Conservation (phyloP, 2,888 invertebrate species). For the Catocala fraxini region DNA sequence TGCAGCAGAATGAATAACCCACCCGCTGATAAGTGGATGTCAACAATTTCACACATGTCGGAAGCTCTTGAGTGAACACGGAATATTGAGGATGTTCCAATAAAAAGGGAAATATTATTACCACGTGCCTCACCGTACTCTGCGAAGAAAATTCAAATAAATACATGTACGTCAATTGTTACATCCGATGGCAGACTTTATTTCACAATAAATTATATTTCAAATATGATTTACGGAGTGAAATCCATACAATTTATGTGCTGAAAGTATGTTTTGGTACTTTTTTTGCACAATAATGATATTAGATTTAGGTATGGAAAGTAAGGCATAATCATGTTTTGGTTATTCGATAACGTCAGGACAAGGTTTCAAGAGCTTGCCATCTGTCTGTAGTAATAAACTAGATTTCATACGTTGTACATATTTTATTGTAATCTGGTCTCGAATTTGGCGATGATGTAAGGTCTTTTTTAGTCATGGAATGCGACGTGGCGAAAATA, state of each 20-base stretch:
- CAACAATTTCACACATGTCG: constrained; percentile 50
- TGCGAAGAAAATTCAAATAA: constrained; percentile 35
- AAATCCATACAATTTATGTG: not conserved
- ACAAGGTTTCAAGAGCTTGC: too few species aligned
- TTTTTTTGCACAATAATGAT: constrained; percentile 2
- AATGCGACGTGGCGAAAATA: too few species aligned
- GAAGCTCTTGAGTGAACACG: constrained; percentile 56
- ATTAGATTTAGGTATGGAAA: not conserved
- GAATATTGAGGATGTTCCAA: constrained; percentile 58
- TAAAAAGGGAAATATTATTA: constrained; percentile 47
- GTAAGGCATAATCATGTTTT: too few species aligned
- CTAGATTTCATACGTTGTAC: too few species aligned
- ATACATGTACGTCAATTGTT: constrained; percentile 8
- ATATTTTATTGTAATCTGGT: too few species aligned
- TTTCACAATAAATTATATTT: constrained; percentile 12
- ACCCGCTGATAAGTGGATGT: constrained; percentile 1
- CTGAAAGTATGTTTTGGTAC: not conserved
- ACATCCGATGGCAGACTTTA: constrained; percentile 9
- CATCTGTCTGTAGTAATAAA: too few species aligned
- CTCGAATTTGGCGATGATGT: too few species aligned
- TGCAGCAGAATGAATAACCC: not conserved
- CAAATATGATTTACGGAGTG: constrained; percentile 5
- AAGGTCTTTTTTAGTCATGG: too few species aligned
- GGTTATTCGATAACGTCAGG: too few species aligned
- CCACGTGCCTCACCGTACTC: constrained; percentile 26